Base-by-base conservation (phyloP, 2,113 vertebrate species). In the Hyperoodon ampullatus region DNA sequence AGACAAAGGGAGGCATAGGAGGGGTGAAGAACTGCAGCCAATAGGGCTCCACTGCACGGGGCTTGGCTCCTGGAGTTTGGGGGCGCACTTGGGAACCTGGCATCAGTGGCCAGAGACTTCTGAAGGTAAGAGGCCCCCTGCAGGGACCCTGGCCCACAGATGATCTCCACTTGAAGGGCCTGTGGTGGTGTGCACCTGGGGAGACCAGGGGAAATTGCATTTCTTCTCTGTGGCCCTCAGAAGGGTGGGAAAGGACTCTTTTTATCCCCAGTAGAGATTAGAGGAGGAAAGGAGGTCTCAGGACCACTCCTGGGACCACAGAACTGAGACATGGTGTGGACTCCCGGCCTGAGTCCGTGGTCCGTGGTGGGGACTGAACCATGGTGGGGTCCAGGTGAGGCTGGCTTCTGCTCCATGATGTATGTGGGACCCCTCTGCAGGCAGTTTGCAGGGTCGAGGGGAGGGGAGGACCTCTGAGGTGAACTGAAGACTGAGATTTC, bases 381-480 rank as follows among this genome's bases (percentile, higher is more conserved):
- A 0, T 1, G 23, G 10, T 1, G 53, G 23, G 61, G 23, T 10
- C 15, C 30, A 39, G 33, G 23, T 0, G 39, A 26, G 39, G 35
- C 65, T 60, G 30, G 50, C n/a, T 63, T 80, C 90, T 28, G 53
- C 39, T 3, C 78, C 65, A 7, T 0, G 6, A n/a, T 30, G 13
- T 14, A 19, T 6, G 2, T 13, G 39, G 14, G 19, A 44, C 28
- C 53, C 14, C 21, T n/a, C 50, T 28, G 30, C 66, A 47, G 90
- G 35, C 10, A 14, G 10, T 19, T 44, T 33, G 39, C 61, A 55
- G 55, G 71, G 28, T 19, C 3, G 1, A 47, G 83, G 44, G 63
- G 63, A 68, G 28, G 55, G 61, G 30, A 42, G 14, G 60, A 21
- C 6, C 15, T 35, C 60, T 8, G 42, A 65, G 14, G 7, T 19